Base-by-base conservation (phyloP, 2,888 invertebrate species). In the Choreutis nemorana region DNA sequence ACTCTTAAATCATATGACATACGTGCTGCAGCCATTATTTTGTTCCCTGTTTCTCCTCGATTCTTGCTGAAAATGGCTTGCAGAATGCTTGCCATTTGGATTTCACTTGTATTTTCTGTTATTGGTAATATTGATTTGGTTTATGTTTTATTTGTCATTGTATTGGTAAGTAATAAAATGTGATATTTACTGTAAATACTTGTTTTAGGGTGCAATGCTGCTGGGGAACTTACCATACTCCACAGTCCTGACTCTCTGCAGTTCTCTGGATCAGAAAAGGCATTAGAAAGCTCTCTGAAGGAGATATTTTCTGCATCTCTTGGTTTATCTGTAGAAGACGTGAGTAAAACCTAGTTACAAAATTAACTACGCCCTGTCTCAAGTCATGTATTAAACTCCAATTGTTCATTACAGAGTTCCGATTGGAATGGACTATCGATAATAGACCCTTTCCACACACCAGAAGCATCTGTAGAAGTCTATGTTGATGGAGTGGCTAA, bases 311-410 rank as follows among this genome's bases (percentile, higher is more conserved):
- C 86, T n/a, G 87, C 87, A 32, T 67, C 84, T 28, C 70, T 90
- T 37, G 91, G 91, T 26, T 83, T 87, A 40, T 85, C 90, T 7
- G 84, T 86, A n/a, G 84, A 85, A 56, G 84, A 86, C 70, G 87
- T 86, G 67, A 35, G 42, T 45, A 27, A 6, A 18, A 14, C 15
- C 12, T 26, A 13, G 12, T 14, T 30, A 5, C 5, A 12, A 4
- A 7, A 24, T 11, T 3, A 12, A 24, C 10, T 24, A 4, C 4
- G 10, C 9, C 10, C 11, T 21, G n/a, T 26, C n/a, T 15, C 14
- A 6, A n/a, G 13, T 2, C 14, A 3, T 22, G 12, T 24, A 10
- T 11, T 28, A 30, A 26, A 9, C 9, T 3, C n/a, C 9, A 16
- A 9, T 18, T 18, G 18, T 18, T 28, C 37, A 30, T 47, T 42